Evolutionary conservation across 2,888 invertebrate genomes (phyloP), one percentile per base, ranked within the genome.

Genomic region (Ophion ellenae): DNA sequence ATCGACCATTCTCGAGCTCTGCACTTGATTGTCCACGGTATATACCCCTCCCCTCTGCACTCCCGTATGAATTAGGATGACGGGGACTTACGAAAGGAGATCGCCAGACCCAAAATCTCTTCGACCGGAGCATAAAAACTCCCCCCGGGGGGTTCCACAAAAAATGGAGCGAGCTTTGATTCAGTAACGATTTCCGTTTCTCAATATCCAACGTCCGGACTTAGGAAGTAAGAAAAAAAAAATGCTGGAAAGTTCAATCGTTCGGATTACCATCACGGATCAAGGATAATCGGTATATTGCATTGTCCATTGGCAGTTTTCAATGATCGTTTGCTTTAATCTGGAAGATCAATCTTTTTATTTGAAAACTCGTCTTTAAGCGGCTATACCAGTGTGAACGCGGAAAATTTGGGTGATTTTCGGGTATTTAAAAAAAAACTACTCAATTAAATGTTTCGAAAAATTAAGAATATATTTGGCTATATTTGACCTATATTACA

Each of bases 1-100:
- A 84, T 76, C 81, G 71, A 81, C 76, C 45, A n/a, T n/a, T n/a
- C n/a, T n/a, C n/a, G n/a, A 14, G 47, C 66, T 36, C 71, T 67
- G 76, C 80, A 81, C 76, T 84, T 81, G 75, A 84, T 81, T 81
- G 81, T 71, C 81, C 81, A 36, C 28, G 14, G 40, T 14, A 70
- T 11, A 36, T 20, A n/a, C 17, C 40, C 14, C 36, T 57, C 57
- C 6, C 67, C 9, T 28, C 70, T 45, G 61, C 17, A 14, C 14
- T 67, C 61, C 45, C 61, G 66, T 81, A 73, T 77, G 80, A 84
- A 84, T 84, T 77, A 81, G 84, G 61, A 17, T 10, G 67, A 67
- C 24, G 45, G 66, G 61, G 45, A 40, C 76, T 76, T 82, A 61
- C 63, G 63, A 59, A 70, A 70, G 11, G 63, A 81, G 63, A 76